Percentiles rank a stretch among this genome's conserved stretches.
Evolutionary conservation across 2,888 invertebrate genomes (phyloP).

Genomic region (Serripes groenlandicus): DNA sequence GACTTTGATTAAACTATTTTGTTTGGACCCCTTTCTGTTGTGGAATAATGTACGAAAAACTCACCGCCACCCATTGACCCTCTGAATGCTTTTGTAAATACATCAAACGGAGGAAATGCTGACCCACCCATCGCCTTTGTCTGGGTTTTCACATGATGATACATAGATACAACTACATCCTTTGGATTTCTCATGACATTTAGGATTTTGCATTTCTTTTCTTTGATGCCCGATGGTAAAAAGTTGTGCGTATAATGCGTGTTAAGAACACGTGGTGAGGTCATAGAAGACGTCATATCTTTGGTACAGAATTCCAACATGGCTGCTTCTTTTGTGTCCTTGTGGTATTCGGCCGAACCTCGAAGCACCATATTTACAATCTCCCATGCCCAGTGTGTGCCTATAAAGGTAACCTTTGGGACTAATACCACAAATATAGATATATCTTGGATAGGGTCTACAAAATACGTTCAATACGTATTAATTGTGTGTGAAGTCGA

Average conservation of each 20-base stretch:
- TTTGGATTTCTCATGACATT: constrained; percentile 5
- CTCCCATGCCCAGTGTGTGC: constrained; percentile 12
- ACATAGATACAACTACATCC: neutral
- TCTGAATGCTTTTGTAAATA: neutral
- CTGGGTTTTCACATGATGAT: neutral
- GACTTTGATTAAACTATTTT: neutral
- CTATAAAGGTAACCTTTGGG: too few species aligned
- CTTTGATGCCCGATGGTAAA: neutral
- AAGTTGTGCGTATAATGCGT: neutral
- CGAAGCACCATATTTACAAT: constrained; percentile 4
- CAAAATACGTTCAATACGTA: too few species aligned
- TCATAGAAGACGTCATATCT: neutral
- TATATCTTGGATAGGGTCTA: too few species aligned
- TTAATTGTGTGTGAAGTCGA: too few species aligned
- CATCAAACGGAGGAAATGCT: neutral
- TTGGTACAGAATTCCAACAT: constrained; percentile 7
- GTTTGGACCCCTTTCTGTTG: neutral
- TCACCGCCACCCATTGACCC: neutral
- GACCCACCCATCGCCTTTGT: neutral
- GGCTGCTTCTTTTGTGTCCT: neutral
- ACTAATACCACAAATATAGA: too few species aligned
- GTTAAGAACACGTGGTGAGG: constrained; percentile 10
- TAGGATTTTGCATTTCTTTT: constrained; percentile 5
- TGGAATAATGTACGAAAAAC: neutral
- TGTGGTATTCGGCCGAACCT: constrained; percentile 4